A percentile compares a stretch with the other conserved stretches of the same genome.
Evolutionary conservation across 2,113 vertebrate species (phyloP).

Genomic region (Gymnarchus niloticus): DNA sequence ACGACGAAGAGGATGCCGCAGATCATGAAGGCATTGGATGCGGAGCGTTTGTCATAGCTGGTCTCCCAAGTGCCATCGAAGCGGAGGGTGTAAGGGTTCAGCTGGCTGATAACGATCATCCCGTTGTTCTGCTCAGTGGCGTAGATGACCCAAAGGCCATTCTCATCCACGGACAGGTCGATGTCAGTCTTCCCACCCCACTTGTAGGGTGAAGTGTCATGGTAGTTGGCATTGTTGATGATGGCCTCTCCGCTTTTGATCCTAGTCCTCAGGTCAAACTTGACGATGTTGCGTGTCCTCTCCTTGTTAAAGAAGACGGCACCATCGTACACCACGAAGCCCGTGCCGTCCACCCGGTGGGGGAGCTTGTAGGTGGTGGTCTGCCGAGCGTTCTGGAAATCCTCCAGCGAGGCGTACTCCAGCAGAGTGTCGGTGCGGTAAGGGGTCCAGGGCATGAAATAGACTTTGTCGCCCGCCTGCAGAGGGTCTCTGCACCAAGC

Average conservation of each 20-base stretch:
- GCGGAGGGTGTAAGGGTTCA: conserved; percentile 94
- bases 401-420: conserved; percentile 88
- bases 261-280: conserved; percentile 94
- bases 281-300: conserved; percentile 92
- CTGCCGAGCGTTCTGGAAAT: conserved; percentile 85
- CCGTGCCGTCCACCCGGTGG: conserved; percentile 92
- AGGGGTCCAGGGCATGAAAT: conserved; percentile 98
- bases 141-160: conserved; percentile 95
- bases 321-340: conserved; percentile 94
- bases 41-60: conserved; percentile 87
- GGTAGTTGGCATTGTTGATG: conserved; percentile 96
- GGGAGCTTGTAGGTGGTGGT: conserved; percentile 93
- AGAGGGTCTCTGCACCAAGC: conserved; percentile 98
- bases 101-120: conserved; percentile 91
- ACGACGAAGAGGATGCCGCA: conserved; percentile 94
- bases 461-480: conserved; percentile 95
- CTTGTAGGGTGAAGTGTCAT: conserved; percentile 93
- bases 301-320: conserved; percentile 99
- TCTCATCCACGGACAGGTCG: conserved; percentile 91
- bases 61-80: conserved; percentile 96
- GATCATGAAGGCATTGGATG: conserved; percentile 96
- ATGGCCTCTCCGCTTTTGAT: conserved; percentile 99
- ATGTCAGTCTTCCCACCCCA: conserved; percentile 99
- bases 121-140: conserved; percentile 97
- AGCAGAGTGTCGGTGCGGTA: conserved; percentile 95